Base-by-base conservation (phyloP, 2,797 vertebrate genomes). In the Streptopelia turtur region DNA sequence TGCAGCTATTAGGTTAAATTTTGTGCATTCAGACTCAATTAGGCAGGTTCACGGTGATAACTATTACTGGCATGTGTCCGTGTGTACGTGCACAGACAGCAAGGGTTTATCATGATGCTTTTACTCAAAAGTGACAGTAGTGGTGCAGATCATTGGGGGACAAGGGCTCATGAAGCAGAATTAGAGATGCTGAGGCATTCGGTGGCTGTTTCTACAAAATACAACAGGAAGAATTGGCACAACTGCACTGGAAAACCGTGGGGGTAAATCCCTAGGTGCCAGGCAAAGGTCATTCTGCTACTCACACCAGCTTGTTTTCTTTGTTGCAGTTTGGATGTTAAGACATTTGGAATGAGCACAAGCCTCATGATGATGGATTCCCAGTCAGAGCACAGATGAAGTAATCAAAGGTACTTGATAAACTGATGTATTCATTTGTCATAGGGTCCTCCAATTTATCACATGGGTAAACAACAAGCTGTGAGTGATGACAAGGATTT, bases 381-480 rank as follows among this genome's bases (percentile, higher is more conserved):
- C 47, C 31, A 68, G 39, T 49, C 56, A 70, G 27, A 63, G 69
- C 23, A 57, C 37, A 71, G 64, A 87, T 63, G 53, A 93, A 93
- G 81, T 83, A 52, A 91, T 91, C 47, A 89, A 66, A 91, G 57
- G 52, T 83, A 63, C 61, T 43, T 75, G 84, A 70, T 66, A 65
- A 83, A 65, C 33, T 52, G 63, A 70, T 47, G 27, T 37, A 35
- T 74, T 91, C 84, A 52, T 95, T 83, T 93, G 65, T 86, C 77
- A 93, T 13, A 52, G 24, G 28, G 61, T 60, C 93, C 76, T 83
- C 41, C 61, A 86, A 70, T 89, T 91, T 83, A 66, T 79, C 77
- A 79, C 66, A 86, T 11, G 49, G 27, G 17, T 75, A 79, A 93
- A 83, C 88, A 86, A 78, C 57, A 79, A 95, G 57, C 84, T 83